These are phyloP conservation scores for Macrocentrus cingulum DNA, from an alignment of 1,140 invertebrate genomes.

Conservation along the genomic window DNA sequence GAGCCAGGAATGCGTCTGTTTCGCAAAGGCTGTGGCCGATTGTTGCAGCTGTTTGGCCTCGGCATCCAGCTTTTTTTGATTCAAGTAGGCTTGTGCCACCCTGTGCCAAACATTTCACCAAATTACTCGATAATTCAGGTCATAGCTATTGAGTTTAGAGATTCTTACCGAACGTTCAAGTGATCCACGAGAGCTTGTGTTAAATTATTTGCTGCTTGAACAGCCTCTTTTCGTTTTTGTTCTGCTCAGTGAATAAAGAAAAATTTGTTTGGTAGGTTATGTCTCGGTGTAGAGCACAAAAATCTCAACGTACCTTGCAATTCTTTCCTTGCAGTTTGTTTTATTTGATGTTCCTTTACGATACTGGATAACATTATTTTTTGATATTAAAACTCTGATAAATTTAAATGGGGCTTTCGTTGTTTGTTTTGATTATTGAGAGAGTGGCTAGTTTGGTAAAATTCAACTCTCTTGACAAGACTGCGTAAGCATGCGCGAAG, in stretches of 20 bases:
- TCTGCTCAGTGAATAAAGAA: slow-evolving; percentile 63
- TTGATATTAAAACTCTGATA: too few relatives aligned
- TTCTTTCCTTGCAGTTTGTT: slow-evolving; percentile 76
- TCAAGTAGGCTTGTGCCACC: slow-evolving; percentile 96
- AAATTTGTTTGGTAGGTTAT: slow-evolving; percentile 27
- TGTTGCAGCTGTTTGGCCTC: slow-evolving; percentile 96
- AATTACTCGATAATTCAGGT: too few relatives aligned
- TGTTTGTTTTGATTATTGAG: too few relatives aligned
- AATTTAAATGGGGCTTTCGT: too few relatives aligned
- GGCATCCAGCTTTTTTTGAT: slow-evolving; percentile 95
- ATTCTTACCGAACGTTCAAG: slow-evolving; percentile 95
- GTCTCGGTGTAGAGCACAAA: background rate
- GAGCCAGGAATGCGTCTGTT: slow-evolving; percentile 96
- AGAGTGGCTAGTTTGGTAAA: too few relatives aligned
- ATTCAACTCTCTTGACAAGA: too few relatives aligned
- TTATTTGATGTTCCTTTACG: slow-evolving; percentile 84
- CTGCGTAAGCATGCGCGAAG: too few relatives aligned
- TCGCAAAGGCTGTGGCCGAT: slow-evolving; percentile 91
- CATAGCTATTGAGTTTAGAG: slow-evolving; percentile 7
- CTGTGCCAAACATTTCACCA: slow-evolving; percentile 58
- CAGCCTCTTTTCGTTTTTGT: slow-evolving; percentile 89
- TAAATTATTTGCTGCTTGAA: slow-evolving; percentile 86
- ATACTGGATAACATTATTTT: slow-evolving; percentile 77
- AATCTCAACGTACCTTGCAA: slow-evolving; percentile 68
- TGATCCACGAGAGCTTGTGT: slow-evolving; percentile 95